Conservation (phyloP, 2,113 vertebrate genomes). For the Macaca nemestrina region DNA sequence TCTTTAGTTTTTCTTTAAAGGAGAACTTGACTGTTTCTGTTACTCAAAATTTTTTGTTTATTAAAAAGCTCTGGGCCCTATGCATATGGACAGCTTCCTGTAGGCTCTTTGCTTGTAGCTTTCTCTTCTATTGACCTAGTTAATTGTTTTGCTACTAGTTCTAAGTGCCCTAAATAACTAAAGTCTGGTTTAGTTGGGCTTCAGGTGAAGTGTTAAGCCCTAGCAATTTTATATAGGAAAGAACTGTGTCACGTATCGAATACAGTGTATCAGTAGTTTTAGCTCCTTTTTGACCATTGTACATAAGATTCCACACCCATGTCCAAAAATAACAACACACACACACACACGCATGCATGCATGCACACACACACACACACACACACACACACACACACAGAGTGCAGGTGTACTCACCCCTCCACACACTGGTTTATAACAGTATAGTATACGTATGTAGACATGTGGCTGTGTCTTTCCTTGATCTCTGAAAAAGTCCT, state of each 20-base stretch:
- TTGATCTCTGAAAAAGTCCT: constrained; percentile 25
- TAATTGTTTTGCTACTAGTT: constrained; percentile 1
- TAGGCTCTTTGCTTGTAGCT: not conserved
- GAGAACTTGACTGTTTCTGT: not conserved
- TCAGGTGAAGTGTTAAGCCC: constrained; percentile 3
- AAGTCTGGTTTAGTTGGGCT: constrained; percentile 30
- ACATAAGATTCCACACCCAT: not conserved
- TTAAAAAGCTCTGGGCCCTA: not conserved
- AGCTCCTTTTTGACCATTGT: not conserved
- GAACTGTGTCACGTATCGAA: not conserved
- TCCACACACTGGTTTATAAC: not conserved
- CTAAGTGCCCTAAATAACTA: not conserved
- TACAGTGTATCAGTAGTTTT: constrained; percentile 9
- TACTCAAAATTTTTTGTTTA: not conserved
- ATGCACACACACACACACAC: too few species aligned
- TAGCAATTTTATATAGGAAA: not conserved
- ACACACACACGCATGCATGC: too few species aligned
- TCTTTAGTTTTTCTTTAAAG: not conserved
- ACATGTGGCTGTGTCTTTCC: not conserved
- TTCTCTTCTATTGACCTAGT: not conserved
- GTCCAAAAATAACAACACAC: not conserved
- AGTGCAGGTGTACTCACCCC: not conserved
- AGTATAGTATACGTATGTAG: not conserved
- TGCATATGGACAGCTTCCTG: not conserved
- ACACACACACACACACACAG: not conserved